Conservation (phyloP, 2,113 vertebrate genomes). For the Psammodynastes pulverulentus region DNA sequence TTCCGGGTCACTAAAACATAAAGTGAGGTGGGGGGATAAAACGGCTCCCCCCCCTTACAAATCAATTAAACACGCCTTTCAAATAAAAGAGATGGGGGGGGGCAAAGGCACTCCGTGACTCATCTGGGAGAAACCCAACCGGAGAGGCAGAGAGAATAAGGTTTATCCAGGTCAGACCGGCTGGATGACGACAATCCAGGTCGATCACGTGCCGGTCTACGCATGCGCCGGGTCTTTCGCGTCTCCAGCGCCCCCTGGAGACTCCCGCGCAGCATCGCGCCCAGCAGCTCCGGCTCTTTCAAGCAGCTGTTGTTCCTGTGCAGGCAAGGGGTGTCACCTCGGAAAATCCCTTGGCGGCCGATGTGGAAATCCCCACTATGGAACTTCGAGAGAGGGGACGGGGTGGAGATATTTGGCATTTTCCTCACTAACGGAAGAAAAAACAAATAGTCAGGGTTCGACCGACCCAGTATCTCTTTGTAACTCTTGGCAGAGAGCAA, state of each 20-base stretch:
- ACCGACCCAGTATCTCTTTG: conserved; percentile 46
- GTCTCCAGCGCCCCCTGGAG: conserved; percentile 42
- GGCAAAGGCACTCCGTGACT: background rate
- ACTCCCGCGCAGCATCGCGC: background rate
- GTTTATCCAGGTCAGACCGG: background rate
- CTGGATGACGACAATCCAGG: background rate
- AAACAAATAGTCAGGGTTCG: background rate
- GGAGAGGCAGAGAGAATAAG: conserved; percentile 29
- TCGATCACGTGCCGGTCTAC: background rate
- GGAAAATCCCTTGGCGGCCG: conserved; percentile 61
- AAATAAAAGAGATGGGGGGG: background rate
- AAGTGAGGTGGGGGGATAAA: background rate
- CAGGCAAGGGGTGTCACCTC: conserved; percentile 48
- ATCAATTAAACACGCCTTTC: background rate
- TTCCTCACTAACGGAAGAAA: conserved; percentile 48
- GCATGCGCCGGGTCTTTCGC: background rate
- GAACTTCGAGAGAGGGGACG: background rate
- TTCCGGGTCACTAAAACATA: background rate
- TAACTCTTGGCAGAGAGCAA: conserved; percentile 6
- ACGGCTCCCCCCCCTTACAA: background rate
- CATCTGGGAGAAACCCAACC: conserved; percentile 42
- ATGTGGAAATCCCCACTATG: conserved; percentile 68
- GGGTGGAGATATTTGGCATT: background rate
- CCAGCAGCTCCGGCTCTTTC: background rate
- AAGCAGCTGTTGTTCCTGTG: background rate